Evolutionary conservation across 2,888 invertebrate species (phyloP).

Genomic region (Thelaira solivaga): DNA sequence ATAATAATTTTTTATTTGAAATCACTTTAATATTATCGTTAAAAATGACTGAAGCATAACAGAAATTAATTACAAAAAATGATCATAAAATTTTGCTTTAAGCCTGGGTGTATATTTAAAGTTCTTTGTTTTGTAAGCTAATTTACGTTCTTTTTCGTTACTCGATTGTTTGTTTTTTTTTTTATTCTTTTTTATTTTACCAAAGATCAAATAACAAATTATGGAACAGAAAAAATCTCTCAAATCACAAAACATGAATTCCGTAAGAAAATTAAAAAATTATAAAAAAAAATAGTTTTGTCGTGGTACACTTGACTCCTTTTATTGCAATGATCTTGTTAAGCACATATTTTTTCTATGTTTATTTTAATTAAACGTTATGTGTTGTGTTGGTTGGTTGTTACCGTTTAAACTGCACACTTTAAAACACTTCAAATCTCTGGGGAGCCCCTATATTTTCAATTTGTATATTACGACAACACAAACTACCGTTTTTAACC

Average conservation of each 20-base stretch:
- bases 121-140: conserved; percentile 20
- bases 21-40: conserved; percentile 42
- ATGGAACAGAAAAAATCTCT: conserved; percentile 7
- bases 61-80: neutral
- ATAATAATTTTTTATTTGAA: conserved; percentile 26
- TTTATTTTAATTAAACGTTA: conserved; percentile 25
- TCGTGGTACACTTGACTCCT: neutral
- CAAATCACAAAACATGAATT: neutral
- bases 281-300: neutral
- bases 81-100: conserved; percentile 48
- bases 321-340: neutral
- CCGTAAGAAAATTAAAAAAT: too few relatives aligned
- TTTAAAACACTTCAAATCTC: conserved; percentile 37
- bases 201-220: conserved; percentile 48
- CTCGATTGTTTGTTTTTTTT: neutral
- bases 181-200: neutral
- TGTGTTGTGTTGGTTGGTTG: conserved; percentile 56
- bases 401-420: conserved; percentile 52
- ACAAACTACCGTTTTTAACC: neutral
- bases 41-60: conserved; percentile 44
- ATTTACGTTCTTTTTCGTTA: conserved; percentile 36
- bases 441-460: conserved; percentile 56
- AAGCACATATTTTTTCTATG: neutral
- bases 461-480: conserved; percentile 23
- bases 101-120: conserved; percentile 20